Conservation (phyloP, 2,113 vertebrate genomes). For the Athene cunicularia region DNA sequence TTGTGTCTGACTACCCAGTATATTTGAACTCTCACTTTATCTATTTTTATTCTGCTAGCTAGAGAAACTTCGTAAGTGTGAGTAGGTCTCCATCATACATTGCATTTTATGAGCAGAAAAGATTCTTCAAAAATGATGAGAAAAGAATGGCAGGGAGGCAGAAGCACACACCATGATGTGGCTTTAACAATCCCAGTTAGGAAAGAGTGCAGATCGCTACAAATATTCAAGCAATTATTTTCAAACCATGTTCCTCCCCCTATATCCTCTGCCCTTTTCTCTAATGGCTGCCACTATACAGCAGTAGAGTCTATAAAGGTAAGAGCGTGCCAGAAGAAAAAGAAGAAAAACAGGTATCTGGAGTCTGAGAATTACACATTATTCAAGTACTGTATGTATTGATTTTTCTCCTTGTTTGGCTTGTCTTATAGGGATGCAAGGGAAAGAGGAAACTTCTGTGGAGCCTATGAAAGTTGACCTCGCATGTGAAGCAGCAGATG, state of each 20-base stretch:
- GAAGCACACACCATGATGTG: not conserved
- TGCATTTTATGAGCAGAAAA: not conserved
- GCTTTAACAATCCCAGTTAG: not conserved
- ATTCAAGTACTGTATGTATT: not conserved
- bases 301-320: not conserved
- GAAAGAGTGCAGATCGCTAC: not conserved
- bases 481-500: conserved; percentile 9
- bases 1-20: not conserved
- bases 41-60: conserved; percentile 10
- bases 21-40: not conserved
- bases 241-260: not conserved
- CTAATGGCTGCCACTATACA: not conserved
- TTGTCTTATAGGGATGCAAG: conserved; percentile 36
- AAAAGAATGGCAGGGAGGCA: not conserved
- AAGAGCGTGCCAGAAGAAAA: not conserved
- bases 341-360: not conserved
- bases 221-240: not conserved
- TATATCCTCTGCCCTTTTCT: not conserved
- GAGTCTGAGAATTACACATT: conserved; percentile 4
- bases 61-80: not conserved
- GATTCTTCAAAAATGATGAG: not conserved
- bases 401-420: conserved; percentile 3
- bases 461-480: conserved; percentile 51
- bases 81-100: not conserved
- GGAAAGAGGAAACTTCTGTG: not conserved